phyloP scores from a whole-genome alignment of 2,113 vertebrate species.

The western clawed frog (Xenopus tropicalis) region DNA sequence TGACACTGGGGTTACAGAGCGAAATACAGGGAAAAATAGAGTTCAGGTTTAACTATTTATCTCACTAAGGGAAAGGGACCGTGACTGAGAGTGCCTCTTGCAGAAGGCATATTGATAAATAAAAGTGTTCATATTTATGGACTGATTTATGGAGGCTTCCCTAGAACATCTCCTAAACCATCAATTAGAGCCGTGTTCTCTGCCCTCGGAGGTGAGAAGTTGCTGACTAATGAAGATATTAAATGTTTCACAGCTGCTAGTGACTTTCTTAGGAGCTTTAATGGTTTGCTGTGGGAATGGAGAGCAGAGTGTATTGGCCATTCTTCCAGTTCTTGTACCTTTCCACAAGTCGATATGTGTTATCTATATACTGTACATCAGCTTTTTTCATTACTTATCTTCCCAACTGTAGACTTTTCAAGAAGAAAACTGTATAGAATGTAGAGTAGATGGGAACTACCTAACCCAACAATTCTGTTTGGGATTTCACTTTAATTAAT shows the following conservation, averaged over 20 bases:
- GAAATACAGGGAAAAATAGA: constrained; percentile 21
- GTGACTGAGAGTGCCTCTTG: background rate
- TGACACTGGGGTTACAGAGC: constrained; percentile 35
- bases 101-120: background rate
- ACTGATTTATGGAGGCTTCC: background rate
- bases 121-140: background rate
- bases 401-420: too few species aligned
- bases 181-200: background rate
- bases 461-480: too few species aligned
- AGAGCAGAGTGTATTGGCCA: too few species aligned
- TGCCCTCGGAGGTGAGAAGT: background rate
- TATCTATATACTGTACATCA: too few species aligned
- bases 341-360: too few species aligned
- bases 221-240: background rate
- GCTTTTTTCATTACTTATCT: too few species aligned
- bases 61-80: background rate
- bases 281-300: too few species aligned
- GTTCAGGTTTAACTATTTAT: constrained; percentile 16
- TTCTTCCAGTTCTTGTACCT: too few species aligned
- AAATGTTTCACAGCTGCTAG: background rate
- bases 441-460: too few species aligned
- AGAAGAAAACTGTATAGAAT: too few species aligned
- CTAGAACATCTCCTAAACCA: background rate
- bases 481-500: too few species aligned
- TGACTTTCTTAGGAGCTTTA: too few species aligned